These are phyloP conservation scores for Alviniconcha marisindica DNA, from an alignment of 1,140 invertebrate species.

Conservation along the genomic window DNA sequence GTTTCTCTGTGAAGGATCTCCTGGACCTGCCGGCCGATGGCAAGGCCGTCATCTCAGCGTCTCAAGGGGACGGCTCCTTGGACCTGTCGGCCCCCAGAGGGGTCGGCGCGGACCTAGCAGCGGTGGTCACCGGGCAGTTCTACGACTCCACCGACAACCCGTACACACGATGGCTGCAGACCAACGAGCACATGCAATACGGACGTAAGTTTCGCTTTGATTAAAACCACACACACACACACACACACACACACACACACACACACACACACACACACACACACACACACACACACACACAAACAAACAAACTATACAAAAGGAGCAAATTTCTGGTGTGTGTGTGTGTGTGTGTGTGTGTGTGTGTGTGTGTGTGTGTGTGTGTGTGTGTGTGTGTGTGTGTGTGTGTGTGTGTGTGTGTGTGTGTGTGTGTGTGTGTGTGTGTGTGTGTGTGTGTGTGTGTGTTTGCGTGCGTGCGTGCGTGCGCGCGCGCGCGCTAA, in stretches of 20 bases:
- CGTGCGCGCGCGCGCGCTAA: too few relatives aligned
- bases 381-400: too few relatives aligned
- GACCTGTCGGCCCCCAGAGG: constrained; percentile 33
- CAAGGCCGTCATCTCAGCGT: constrained; percentile 30
- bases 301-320: not conserved
- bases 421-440: too few relatives aligned
- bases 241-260: constrained; percentile 13
- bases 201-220: constrained; percentile 51
- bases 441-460: too few relatives aligned
- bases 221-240: too few relatives aligned
- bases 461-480: too few relatives aligned
- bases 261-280: not conserved
- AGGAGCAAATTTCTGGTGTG: too few relatives aligned
- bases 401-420: too few relatives aligned
- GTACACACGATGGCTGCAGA: constrained; percentile 70
- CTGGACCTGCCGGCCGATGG: constrained; percentile 61
- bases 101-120: constrained; percentile 9
- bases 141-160: constrained; percentile 69
- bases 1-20: constrained; percentile 72
- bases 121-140: constrained; percentile 40
- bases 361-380: too few relatives aligned
- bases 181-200: constrained; percentile 57
- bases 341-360: too few relatives aligned
- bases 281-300: not conserved
- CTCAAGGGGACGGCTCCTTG: constrained; percentile 21